Evolutionary conservation across 2,888 invertebrate genomes (phyloP), one percentile per base, ranked within the genome.

Genomic region (Smittia sp.): DNA sequence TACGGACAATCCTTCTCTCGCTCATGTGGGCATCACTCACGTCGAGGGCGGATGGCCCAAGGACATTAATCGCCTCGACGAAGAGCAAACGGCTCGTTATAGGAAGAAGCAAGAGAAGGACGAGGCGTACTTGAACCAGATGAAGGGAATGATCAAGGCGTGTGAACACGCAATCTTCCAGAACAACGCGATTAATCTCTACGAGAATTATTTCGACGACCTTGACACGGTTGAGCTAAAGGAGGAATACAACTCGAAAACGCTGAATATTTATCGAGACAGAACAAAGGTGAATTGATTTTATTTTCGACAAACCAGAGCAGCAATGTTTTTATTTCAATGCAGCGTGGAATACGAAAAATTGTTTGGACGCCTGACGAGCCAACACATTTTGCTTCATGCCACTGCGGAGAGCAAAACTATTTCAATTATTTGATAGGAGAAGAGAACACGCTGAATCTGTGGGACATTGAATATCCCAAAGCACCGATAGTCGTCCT

Each of bases 11-110:
- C 80, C 80, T 0, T 76, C 77, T 0, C 77, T 74, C 6, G 76
- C 74, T 0, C 76, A 78, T 3, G 84, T 84, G 75, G 89, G 90
- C 9, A 85, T 93, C 79, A 86, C 86, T 77, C 93, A 94, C 79
- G 84, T 83, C 13, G 93, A 93, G 81, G 93, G 93, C 75, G 93
- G 93, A 18, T 94, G 93, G 93, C 92, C 93, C 1, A 89, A 89
- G 78, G 93, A 94, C 76, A 83, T 89, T 9, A 87, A 87, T 76
- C 80, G 83, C 74, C 81, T 84, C 65, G 88, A 88, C 78, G 85
- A 89, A 76, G 93, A 94, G 76, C 89, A 90, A 78, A 87, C 90
- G 7, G 79, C 85, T 54, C 85, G 93, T 72, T 90, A 90, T 80
- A 85, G 90, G 72, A 90, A 93, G 76, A 91, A 92, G 79, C 85